Evolutionary conservation across 2,113 vertebrate species (phyloP), one percentile per base, ranked within the genome.

Genomic region (Pachyramphus minor): DNA sequence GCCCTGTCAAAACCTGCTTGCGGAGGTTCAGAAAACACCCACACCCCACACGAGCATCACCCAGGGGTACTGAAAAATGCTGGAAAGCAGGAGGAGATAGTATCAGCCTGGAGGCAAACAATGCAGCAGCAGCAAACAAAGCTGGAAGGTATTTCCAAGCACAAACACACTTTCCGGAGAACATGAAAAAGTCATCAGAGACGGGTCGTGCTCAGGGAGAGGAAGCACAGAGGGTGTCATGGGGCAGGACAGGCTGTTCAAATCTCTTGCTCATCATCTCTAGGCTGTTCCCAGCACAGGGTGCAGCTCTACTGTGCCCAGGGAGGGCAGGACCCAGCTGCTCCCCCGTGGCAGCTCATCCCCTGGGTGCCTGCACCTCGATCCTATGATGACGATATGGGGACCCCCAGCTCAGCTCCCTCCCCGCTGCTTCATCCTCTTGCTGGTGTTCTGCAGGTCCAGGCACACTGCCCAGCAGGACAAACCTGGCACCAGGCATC

Each of bases 351-450:
- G 80, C 47, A 77, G 68, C 53, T 86, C 59, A 66, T 53, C 31
- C 53, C 59, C 73, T 27, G 31, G 18, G 17, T 35, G 24, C 63
- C 31, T 60, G 24, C 0, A 0, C 45, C 37, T 75, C 2, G 3
- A 23, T 44, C 12, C 0, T 0, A 3, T 0, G 0, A 71, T 1
- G 3, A 22, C 0, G 0, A 55, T 10, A 33, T 0, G 1, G 31
- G 56, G 39, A 56, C 11, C 20, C 50, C 28, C 28, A 62, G 55
- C 23, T 8, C 68, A 35, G 49, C 62, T 78, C 27, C 10, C 28
- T 69, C 35, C 11, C 1, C 0, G 35, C 44, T 3, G 1, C 5
- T 39, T 49, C 58, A 52, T 60, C 68, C 27, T 84, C 45, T 45
- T 77, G 37, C 30, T 3, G 1, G 22, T 14, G 60, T 27, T 79